Percentiles rank a stretch among this genome's conserved stretches.
Evolutionary conservation across 2,797 vertebrate genomes (phyloP).

Genomic region (Denticeps clupeoides): DNA sequence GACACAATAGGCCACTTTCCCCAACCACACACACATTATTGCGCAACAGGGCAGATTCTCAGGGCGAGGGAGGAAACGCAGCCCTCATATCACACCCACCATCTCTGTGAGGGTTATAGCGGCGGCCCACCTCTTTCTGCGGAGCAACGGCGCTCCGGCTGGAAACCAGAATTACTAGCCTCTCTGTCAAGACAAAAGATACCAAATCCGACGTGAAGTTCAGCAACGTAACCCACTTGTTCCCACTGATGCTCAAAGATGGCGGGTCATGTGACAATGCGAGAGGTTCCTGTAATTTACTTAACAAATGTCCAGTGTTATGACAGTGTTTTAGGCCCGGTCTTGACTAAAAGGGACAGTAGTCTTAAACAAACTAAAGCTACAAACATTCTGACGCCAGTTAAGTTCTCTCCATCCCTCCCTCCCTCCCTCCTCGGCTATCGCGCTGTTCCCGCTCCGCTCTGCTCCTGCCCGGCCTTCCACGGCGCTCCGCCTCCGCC

Average conservation of each 20-base stretch:
- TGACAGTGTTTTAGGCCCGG: conserved; percentile 8
- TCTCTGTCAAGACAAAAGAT: too few relatives aligned
- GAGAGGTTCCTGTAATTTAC: neutral
- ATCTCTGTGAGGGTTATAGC: conserved; percentile 25
- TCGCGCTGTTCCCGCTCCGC: conserved; percentile 19
- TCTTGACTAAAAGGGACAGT: conserved; percentile 16
- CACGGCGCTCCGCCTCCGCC: conserved; percentile 16
- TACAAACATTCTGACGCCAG: conserved; percentile 62
- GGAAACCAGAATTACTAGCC: too few relatives aligned
- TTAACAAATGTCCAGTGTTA: conserved; percentile 18
- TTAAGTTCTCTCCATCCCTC: conserved; percentile 43
- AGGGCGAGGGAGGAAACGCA: conserved; percentile 42
- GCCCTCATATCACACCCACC: too few relatives aligned
- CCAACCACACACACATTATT: conserved; percentile 19
- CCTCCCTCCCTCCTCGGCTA: conserved; percentile 31
- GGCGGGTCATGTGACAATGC: neutral
- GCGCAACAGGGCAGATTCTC: conserved; percentile 20
- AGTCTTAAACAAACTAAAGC: conserved; percentile 52
- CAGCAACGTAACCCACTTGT: too few relatives aligned
- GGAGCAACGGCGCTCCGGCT: too few relatives aligned
- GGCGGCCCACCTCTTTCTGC: too few relatives aligned
- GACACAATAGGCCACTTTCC: too few relatives aligned
- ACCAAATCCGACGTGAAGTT: too few relatives aligned
- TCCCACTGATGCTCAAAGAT: too few relatives aligned
- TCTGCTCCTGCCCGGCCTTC: conserved; percentile 26